phyloP scores from a whole-genome alignment of 2,113 vertebrate species.

The Tursiops truncatus region DNA sequence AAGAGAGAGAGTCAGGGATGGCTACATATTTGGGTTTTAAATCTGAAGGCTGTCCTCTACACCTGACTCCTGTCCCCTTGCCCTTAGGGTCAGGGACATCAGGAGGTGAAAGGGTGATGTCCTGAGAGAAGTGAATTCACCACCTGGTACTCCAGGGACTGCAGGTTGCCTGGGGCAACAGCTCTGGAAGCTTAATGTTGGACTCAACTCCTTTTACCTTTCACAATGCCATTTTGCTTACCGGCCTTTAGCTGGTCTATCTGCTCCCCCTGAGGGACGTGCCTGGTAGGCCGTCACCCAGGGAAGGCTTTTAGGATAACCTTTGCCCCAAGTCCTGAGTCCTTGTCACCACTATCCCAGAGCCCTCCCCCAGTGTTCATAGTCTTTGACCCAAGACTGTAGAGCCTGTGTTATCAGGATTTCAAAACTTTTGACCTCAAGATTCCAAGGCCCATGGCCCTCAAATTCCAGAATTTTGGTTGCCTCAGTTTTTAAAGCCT shows the following conservation, averaged over 20 bases:
- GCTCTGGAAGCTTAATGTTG: conserved; percentile 3
- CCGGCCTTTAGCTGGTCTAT: background rate
- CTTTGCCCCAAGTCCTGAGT: background rate
- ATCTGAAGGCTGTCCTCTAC: background rate
- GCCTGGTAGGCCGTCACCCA: background rate
- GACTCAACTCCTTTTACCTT: background rate
- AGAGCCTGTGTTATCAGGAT: background rate
- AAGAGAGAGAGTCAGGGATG: background rate
- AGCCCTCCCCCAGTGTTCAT: background rate
- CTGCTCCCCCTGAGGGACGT: conserved; percentile 31
- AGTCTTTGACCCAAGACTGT: background rate
- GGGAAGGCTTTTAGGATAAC: background rate
- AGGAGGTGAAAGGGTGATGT: background rate
- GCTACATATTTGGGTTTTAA: background rate
- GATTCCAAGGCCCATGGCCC: background rate
- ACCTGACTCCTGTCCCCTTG: background rate
- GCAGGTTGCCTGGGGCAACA: background rate
- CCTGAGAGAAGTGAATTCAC: background rate
- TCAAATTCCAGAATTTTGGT: background rate
- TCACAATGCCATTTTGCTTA: background rate
- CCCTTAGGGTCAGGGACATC: background rate
- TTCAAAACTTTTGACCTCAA: background rate
- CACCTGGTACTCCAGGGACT: background rate
- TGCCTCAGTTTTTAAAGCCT: background rate
- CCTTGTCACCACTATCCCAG: background rate